Base-by-base conservation (phyloP, 1,140 invertebrate genomes). In the Adelges cooleyi region DNA sequence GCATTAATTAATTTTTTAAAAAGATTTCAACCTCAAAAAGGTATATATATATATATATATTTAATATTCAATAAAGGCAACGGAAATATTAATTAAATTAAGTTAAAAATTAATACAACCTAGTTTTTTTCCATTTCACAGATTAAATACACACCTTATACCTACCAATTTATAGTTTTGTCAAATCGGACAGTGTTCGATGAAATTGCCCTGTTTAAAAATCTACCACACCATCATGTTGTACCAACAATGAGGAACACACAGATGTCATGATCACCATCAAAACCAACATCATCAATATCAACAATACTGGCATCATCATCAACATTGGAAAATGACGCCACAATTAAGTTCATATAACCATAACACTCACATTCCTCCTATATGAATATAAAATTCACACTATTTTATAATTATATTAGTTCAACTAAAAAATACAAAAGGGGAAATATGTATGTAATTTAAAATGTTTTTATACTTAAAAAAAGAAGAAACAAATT, bases 321-420 rank as follows among this genome's bases (percentile, higher is more conserved):
- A 59, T 42, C 56, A 53, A 38, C 51, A 62, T 62, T 33, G 42
- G 23, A 18, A 62, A 46, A 46, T 46, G 56, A 62, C 42, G 56
- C 56, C 56, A 38, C 38, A 62, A 62, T 46, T 62, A 62, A 62
- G 56, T 62, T 62, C 56, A 62, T 62, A 44, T 29, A 62, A 62
- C 56, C 56, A 62, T 62, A 62, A 62, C 56, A 62, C 56, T 46
- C 56, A 62, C 42, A 62, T 62, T 62, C 42, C 23, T 62, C 56
- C 56, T 62, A 62, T 62, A 62, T 62, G 56, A 62, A 62, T 62
- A 62, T 62, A 62, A 62, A 62, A 62, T 62, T 62, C 56, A 62
- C 42, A 62, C 56, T 62, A 44, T 46, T 62, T 44, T 62, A 48
- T 22, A 46, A 59, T 48, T 62, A 62, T 48, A 62, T 62, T 33